These are phyloP conservation scores for Boleophthalmus pectinirostris DNA, from an alignment of 2,113 vertebrate species.

Conservation along the genomic window DNA sequence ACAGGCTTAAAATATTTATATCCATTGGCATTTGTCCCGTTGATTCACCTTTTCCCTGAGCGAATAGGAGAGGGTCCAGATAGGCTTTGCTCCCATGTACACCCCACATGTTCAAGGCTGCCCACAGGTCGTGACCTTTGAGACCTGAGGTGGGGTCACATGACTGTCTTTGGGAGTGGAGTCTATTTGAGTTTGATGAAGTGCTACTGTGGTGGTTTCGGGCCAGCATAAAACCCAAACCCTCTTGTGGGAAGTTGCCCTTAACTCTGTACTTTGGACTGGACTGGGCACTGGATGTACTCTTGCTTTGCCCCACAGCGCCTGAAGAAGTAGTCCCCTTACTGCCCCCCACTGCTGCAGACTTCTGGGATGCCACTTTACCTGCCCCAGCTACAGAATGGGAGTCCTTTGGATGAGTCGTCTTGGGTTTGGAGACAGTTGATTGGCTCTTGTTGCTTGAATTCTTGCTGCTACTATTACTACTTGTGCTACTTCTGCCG, in stretches of 20 bases:
- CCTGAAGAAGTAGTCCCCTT: constrained; percentile 52
- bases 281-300: constrained; percentile 26
- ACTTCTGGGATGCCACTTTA: constrained; percentile 50
- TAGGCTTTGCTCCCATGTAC: constrained; percentile 56
- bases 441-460: constrained; percentile 43
- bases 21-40: constrained; percentile 80
- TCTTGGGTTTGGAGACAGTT: constrained; percentile 43
- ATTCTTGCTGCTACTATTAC: constrained; percentile 35
- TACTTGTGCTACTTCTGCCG: constrained; percentile 22
- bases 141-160: constrained; percentile 51
- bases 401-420: constrained; percentile 45
- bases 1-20: constrained; percentile 86
- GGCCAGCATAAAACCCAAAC: constrained; percentile 73
- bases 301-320: constrained; percentile 24
- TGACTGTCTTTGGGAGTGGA: constrained; percentile 51
- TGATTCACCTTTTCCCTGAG: constrained; percentile 79
- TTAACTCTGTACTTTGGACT: constrained; percentile 72
- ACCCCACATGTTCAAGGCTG: constrained; percentile 69
- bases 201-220: constrained; percentile 74
- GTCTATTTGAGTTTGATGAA: constrained; percentile 45
- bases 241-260: constrained; percentile 74
- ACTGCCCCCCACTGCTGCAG: constrained; percentile 38
- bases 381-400: constrained; percentile 34
- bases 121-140: constrained; percentile 68
- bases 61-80: constrained; percentile 60